Evolutionary conservation across 2,888 invertebrate genomes (phyloP).

Genomic region (Diogma glabrata): DNA sequence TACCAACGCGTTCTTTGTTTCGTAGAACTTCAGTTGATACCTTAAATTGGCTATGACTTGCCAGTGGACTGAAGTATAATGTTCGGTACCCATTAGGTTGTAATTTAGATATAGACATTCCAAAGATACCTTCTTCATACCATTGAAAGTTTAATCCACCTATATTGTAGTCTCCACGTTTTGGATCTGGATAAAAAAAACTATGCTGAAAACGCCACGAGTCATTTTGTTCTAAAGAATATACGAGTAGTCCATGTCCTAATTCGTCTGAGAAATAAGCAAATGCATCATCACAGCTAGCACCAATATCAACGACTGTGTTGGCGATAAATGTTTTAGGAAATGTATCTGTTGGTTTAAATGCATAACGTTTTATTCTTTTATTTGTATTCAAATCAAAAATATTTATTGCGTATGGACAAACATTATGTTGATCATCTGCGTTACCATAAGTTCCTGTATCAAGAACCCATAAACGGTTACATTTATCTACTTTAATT

Average conservation of each 20-base stretch:
- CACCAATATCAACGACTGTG: constrained; percentile 65
- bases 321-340: constrained; percentile 72
- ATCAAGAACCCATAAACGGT: constrained; percentile 28
- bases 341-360: constrained; percentile 61
- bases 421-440: constrained; percentile 60
- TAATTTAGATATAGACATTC: constrained; percentile 57
- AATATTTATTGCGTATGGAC: constrained; percentile 67
- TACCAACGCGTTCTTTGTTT: constrained; percentile 51
- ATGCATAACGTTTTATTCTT: constrained; percentile 54
- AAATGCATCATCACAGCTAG: constrained; percentile 60
- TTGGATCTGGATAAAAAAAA: constrained; percentile 70
- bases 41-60: constrained; percentile 66
- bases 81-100: constrained; percentile 57
- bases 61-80: constrained; percentile 66
- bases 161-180: constrained; percentile 65
- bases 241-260: constrained; percentile 68
- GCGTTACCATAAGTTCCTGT: constrained; percentile 76
- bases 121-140: constrained; percentile 71
- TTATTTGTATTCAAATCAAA: constrained; percentile 64
- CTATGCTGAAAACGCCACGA: constrained; percentile 73
- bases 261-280: constrained; percentile 74
- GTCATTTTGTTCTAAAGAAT: constrained; percentile 62
- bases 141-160: constrained; percentile 76
- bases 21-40: constrained; percentile 63
- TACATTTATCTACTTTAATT: constrained; percentile 65